Conservation (phyloP, 1,140 invertebrate genomes). For the Oryzaephilus surinamensis region DNA sequence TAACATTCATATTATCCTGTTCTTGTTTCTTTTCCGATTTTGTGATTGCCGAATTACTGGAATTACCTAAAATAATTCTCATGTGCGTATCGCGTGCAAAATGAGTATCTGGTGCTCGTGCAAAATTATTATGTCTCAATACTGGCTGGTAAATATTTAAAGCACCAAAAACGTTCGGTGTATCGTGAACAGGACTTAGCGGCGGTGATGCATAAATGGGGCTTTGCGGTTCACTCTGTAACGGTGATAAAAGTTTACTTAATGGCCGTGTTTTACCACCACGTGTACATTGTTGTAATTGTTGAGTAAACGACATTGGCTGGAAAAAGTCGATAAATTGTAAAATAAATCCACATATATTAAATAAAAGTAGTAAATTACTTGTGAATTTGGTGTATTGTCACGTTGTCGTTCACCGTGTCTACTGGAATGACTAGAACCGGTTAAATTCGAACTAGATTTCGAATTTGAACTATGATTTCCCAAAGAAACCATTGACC, state of each 20-base stretch:
- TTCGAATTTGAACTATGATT: constrained; percentile 62
- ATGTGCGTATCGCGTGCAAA: constrained; percentile 82
- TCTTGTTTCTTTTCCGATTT: constrained; percentile 27
- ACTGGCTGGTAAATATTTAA: constrained; percentile 29
- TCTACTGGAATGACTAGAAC: constrained; percentile 36
- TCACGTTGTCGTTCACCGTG: constrained; percentile 31
- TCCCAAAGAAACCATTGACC: constrained; percentile 60
- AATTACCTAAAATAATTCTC: constrained; percentile 74
- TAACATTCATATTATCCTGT: too few relatives aligned
- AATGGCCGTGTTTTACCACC: constrained; percentile 47
- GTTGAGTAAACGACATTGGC: constrained; percentile 62
- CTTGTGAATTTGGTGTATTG: constrained; percentile 22
- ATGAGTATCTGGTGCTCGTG: constrained; percentile 46
- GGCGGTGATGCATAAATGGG: constrained; percentile 66
- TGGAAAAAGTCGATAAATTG: too few relatives aligned
- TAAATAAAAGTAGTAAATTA: too few relatives aligned
- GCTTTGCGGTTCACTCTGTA: constrained; percentile 65
- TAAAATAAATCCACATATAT: not conserved
- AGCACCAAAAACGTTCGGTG: constrained; percentile 30
- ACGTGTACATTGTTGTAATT: constrained; percentile 55
- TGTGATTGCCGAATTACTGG: constrained; percentile 31
- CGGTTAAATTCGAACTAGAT: constrained; percentile 58
- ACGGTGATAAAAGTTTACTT: constrained; percentile 53
- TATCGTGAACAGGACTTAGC: constrained; percentile 57
- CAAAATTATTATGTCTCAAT: constrained; percentile 31